Evolutionary conservation across 1,140 invertebrate species (phyloP), one percentile per base, ranked within the genome.

Genomic region (Atta texana): DNA sequence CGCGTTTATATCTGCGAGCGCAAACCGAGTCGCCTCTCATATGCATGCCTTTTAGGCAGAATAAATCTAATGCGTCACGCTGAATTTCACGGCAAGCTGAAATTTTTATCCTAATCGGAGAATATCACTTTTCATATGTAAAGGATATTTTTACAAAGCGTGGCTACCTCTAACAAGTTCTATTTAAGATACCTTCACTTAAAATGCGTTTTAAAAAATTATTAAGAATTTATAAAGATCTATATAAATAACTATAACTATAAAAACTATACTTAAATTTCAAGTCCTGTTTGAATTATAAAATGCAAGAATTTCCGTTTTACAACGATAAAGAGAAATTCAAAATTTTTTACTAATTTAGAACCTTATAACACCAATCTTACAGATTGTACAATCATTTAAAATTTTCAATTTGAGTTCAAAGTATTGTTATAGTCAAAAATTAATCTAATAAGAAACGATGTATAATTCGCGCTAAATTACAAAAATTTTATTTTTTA

Each of bases 31-130:
- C 53, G 34, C 59, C 59, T 49, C 39, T n/a, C 31, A 31, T 31
- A 63, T 63, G 4, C 68, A 49, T 39, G 55, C 55, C 55, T 75
- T 75, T 44, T 14, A 55, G 28, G 39, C 55, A 14, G 80, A 84
- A 75, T 84, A 84, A 84, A 51, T 84, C 55, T 63, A 84, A 8
- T 39, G 6, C 68, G 39, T 61, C 55, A 84, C 69, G 39, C 24
- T 61, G 24, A 61, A 84, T 84, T 80, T 80, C 80, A 84, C 39
- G 44, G 24, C 6, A 34, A 31, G n/a, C n/a, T 49, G 24, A 59
- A 34, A 82, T 82, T 82, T 61, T 74, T 82, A 61, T 31, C 12
- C 18, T 7, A 31, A 7, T 34, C 21, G 78, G 21, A 57, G 16
- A 72, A 75, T 72, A 59, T 74, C 44, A 16, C 31, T 69, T 34